phyloP scores from a whole-genome alignment of 2,888 invertebrate genomes.

The Rotaria macrura region DNA sequence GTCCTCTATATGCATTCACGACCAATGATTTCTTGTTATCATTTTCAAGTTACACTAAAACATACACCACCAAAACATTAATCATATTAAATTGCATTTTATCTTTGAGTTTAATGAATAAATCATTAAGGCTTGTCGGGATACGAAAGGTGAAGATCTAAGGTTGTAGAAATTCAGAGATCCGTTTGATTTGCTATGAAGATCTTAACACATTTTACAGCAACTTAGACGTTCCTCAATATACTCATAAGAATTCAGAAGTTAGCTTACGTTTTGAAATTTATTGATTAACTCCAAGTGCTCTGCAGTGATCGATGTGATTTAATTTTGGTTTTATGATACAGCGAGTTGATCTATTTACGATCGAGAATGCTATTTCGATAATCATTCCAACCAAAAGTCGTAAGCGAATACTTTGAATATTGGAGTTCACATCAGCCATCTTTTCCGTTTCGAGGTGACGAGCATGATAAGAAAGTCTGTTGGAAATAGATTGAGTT shows the following conservation, averaged over 20 bases:
- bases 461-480: not conserved
- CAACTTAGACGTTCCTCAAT: not conserved
- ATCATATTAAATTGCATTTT: constrained; percentile 37
- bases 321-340: not conserved
- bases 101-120: constrained; percentile 34
- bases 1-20: constrained; percentile 37
- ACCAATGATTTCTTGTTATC: constrained; percentile 35
- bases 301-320: not conserved
- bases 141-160: not conserved
- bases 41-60: constrained; percentile 36
- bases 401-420: not conserved
- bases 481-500: not conserved
- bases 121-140: constrained; percentile 34
- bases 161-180: not conserved
- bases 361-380: not conserved
- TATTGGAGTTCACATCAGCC: not conserved
- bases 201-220: not conserved
- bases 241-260: not conserved
- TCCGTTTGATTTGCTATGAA: not conserved
- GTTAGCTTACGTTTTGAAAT: not conserved
- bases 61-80: constrained; percentile 38
- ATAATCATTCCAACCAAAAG: not conserved
- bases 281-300: no score
- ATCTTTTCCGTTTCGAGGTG: not conserved
- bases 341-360: not conserved